These are phyloP conservation scores for Calidris pygmaea DNA, from an alignment of 2,113 vertebrate species.

Conservation along the genomic window DNA sequence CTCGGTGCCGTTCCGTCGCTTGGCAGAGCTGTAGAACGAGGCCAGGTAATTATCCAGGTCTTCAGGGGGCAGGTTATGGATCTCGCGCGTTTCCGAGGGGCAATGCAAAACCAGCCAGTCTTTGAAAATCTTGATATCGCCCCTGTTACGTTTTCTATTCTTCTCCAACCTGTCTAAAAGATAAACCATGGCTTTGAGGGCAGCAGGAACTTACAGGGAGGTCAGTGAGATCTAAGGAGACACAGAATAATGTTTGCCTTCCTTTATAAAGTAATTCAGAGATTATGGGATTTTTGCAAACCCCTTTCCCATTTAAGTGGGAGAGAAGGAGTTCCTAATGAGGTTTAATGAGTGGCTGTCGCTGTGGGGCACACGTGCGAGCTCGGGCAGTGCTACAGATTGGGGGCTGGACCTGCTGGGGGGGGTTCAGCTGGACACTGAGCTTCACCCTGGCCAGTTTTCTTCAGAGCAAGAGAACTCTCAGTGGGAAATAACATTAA, in stretches of 20 bases:
- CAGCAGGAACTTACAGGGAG: not conserved
- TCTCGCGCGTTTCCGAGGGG: not conserved
- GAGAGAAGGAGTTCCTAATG: not conserved
- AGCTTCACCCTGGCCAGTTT: not conserved
- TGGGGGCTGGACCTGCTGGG: accelerated
- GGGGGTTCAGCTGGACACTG: no score
- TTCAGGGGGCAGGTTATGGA: not conserved
- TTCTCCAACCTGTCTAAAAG: not conserved
- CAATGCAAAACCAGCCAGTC: not conserved
- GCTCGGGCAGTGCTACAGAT: no score
- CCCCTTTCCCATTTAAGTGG: not conserved
- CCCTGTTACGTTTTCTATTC: not conserved
- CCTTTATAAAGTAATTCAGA: not conserved
- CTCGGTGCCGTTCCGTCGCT: not conserved
- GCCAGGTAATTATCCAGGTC: not conserved
- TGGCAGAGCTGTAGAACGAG: not conserved
- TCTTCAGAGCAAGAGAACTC: not conserved
- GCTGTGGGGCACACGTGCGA: not conserved
- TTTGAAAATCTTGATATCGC: not conserved
- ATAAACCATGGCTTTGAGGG: not conserved
- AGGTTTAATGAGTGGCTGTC: not conserved
- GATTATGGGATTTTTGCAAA: not conserved
- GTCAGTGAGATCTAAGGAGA: not conserved
- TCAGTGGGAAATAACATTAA: not conserved
- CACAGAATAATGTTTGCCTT: not conserved